A percentile compares a stretch with the other conserved stretches of the same genome.
Conservation (phyloP, 2,113 vertebrate species). For the Actenoides hombroni region DNA sequence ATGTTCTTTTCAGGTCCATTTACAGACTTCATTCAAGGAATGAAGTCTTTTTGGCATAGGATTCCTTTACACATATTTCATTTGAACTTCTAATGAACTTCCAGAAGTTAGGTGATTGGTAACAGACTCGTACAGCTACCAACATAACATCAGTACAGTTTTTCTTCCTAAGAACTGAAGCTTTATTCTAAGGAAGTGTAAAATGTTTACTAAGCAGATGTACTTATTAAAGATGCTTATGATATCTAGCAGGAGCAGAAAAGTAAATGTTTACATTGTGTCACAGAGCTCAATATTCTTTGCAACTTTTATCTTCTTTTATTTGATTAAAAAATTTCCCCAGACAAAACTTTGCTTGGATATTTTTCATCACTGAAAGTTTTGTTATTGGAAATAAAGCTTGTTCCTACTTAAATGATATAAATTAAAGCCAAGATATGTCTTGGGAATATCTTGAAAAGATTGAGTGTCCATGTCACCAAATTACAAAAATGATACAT, state of each 20-base stretch:
- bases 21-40: not conserved
- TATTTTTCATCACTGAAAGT: not conserved
- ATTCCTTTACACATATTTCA: not conserved
- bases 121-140: not conserved
- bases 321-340: not conserved
- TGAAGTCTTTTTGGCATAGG: not conserved
- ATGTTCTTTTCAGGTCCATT: not conserved
- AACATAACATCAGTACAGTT: not conserved
- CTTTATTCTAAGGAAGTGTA: not conserved
- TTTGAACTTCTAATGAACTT: not conserved
- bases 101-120: not conserved
- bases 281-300: not conserved
- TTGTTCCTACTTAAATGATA: not conserved
- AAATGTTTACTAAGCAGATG: not conserved
- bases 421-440: not conserved
- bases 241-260: not conserved
- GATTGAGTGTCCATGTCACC: not conserved
- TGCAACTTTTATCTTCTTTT: not conserved
- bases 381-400: not conserved
- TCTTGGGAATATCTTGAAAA: not conserved
- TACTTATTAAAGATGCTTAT: not conserved
- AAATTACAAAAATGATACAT: not conserved
- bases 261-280: not conserved
- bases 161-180: not conserved
- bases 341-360: not conserved